Percentiles rank a stretch among this genome's conserved stretches.
These are phyloP conservation scores for Emesis furor DNA, from an alignment of 2,888 invertebrate species.

Conservation along the genomic window DNA sequence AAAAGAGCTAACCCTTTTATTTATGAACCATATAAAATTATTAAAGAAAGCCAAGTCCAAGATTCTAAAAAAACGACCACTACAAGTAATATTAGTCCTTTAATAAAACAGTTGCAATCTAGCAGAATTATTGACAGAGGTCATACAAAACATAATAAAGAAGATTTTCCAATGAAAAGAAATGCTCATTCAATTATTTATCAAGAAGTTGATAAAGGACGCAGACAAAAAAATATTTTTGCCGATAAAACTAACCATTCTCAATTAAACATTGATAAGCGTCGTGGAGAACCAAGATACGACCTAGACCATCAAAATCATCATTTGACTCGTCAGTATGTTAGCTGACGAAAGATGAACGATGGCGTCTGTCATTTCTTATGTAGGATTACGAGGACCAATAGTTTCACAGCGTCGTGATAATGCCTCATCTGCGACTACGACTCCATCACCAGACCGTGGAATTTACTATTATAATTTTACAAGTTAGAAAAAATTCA, in stretches of 20 bases:
- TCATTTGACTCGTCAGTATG: too few species aligned
- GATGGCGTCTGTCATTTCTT: too few species aligned
- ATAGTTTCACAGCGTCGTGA: too few species aligned
- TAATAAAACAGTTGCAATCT: slow-evolving; percentile 86
- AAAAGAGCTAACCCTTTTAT: slow-evolving; percentile 85
- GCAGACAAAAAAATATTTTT: slow-evolving; percentile 79
- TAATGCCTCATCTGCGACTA: too few species aligned
- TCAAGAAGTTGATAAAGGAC: slow-evolving; percentile 85
- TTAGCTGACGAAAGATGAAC: too few species aligned
- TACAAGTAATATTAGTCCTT: slow-evolving; percentile 85
- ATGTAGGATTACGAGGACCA: too few species aligned
- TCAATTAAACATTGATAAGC: slow-evolving; percentile 81
- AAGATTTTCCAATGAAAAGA: slow-evolving; percentile 80
- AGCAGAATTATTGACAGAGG: slow-evolving; percentile 85
- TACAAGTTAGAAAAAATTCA: too few species aligned
- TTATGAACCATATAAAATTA: slow-evolving; percentile 90
- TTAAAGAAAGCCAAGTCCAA: slow-evolving; percentile 84
- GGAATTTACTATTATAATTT: too few species aligned
- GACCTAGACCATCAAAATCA: slow-evolving; percentile 85
- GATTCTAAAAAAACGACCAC: slow-evolving; percentile 87
- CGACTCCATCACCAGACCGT: too few species aligned
- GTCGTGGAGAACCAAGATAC: slow-evolving; percentile 88
- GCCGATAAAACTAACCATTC: slow-evolving; percentile 68
- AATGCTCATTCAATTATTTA: slow-evolving; percentile 80
- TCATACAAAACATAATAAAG: slow-evolving; percentile 79